Conservation (phyloP, 2,113 vertebrate genomes). For the Marcusenius ussheri region DNA sequence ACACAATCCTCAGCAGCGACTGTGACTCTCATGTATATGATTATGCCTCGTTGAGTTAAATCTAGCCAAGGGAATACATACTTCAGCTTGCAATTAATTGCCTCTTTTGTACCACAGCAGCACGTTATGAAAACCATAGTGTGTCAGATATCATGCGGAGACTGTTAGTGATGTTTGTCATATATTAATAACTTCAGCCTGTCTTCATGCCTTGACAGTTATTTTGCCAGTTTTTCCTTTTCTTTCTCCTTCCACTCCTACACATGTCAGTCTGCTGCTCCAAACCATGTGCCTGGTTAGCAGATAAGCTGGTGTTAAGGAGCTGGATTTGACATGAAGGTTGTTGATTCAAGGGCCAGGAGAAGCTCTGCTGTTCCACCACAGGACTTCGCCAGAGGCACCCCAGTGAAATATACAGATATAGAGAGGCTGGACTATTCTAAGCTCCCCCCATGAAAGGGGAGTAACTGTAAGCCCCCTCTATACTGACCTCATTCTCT, state of each 20-base stretch:
- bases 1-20: neutral
- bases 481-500: neutral
- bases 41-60: conserved; percentile 28
- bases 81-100: conserved; percentile 43
- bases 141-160: neutral
- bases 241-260: neutral
- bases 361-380: neutral
- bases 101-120: conserved; percentile 24
- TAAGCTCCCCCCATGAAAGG: neutral
- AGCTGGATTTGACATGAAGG: neutral
- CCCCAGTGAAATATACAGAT: neutral
- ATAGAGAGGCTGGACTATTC: neutral
- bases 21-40: conserved; percentile 22
- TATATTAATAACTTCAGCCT: neutral
- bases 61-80: conserved; percentile 26
- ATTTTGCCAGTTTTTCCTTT: neutral
- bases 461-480: neutral
- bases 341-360: neutral
- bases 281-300: neutral
- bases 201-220: neutral
- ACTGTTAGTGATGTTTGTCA: neutral
- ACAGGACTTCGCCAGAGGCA: neutral
- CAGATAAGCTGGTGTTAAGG: neutral
- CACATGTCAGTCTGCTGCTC: neutral
- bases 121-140: conserved; percentile 41